Conservation (phyloP, 2,888 invertebrate genomes). For the Tupiocoris notatus region DNA sequence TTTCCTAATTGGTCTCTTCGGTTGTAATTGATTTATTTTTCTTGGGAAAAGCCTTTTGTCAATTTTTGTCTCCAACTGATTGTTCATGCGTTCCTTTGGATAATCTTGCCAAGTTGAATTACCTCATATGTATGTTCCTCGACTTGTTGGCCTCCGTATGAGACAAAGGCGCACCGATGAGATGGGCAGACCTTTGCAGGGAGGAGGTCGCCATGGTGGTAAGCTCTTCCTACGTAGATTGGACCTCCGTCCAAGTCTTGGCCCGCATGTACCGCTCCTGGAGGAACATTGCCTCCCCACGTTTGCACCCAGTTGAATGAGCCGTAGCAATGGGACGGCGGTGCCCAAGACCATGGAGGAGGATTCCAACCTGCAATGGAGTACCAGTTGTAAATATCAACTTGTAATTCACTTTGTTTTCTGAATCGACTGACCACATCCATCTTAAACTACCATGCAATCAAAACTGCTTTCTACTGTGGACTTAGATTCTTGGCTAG, state of each 20-base stretch:
- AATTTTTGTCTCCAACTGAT: too few relatives aligned
- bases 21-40: too few relatives aligned
- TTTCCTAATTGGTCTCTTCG: too few relatives aligned
- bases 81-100: too few relatives aligned
- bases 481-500: too few relatives aligned
- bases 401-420: too few relatives aligned
- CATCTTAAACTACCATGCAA: too few relatives aligned
- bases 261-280: constrained; percentile 62
- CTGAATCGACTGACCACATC: too few relatives aligned
- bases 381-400: too few relatives aligned
- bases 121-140: constrained; percentile 51
- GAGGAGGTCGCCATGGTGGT: constrained; percentile 52
- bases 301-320: constrained; percentile 46
- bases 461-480: too few relatives aligned
- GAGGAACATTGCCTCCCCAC: constrained; percentile 56
- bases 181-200: constrained; percentile 52
- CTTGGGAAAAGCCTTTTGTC: too few relatives aligned
- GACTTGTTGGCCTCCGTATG: constrained; percentile 51
- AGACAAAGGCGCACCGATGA: constrained; percentile 50
- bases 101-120: too few relatives aligned
- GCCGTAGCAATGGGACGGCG: constrained; percentile 46
- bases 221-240: constrained; percentile 69
- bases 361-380: constrained; percentile 10
- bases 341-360: constrained; percentile 44
- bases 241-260: constrained; percentile 68